Conservation (phyloP, 2,113 vertebrate species). For the Turdus rufiventris region DNA sequence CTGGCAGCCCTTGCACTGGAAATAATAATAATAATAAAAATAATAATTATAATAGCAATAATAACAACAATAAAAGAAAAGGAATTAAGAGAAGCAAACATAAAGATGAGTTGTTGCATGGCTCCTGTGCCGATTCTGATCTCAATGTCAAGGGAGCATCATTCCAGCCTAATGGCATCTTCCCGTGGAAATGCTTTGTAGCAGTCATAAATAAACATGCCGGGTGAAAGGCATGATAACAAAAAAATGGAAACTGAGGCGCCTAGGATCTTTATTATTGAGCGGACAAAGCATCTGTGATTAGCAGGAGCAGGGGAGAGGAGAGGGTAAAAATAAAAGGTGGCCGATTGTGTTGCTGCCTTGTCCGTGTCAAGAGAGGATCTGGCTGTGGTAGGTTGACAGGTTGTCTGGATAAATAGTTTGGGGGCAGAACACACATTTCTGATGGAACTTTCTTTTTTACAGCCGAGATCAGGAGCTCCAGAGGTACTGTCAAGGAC, state of each 20-base stretch:
- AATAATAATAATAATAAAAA: conserved; percentile 15
- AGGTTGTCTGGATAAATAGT: conserved; percentile 69
- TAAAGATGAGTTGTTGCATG: conserved; percentile 69
- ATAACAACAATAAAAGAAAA: conserved; percentile 39
- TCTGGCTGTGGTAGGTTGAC: conserved; percentile 59
- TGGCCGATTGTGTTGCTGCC: conserved; percentile 27
- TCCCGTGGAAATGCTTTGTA: conserved; percentile 12
- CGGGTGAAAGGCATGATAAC: conserved; percentile 15
- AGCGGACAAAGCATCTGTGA: conserved; percentile 30
- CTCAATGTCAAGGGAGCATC: conserved; percentile 65
- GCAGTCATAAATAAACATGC: conserved; percentile 52
- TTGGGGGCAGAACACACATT: conserved; percentile 59
- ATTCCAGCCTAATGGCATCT: conserved; percentile 44
- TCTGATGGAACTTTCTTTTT: conserved; percentile 55
- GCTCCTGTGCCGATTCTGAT: conserved; percentile 51
- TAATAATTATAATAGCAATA: not conserved
- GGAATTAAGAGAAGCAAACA: conserved; percentile 69
- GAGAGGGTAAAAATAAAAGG: conserved; percentile 1
- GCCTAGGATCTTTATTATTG: conserved; percentile 16
- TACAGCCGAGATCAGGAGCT: conserved; percentile 31
- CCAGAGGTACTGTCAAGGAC: conserved; percentile 67
- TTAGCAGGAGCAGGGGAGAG: conserved; percentile 2
- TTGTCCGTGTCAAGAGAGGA: conserved; percentile 52
- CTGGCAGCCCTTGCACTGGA: not conserved
- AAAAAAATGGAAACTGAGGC: conserved; percentile 69